A percentile compares a stretch with the other conserved stretches of the same genome.
Conservation (phyloP, 92 coral and sea anemone genomes). For the Parazoanthus atlanticus region DNA sequence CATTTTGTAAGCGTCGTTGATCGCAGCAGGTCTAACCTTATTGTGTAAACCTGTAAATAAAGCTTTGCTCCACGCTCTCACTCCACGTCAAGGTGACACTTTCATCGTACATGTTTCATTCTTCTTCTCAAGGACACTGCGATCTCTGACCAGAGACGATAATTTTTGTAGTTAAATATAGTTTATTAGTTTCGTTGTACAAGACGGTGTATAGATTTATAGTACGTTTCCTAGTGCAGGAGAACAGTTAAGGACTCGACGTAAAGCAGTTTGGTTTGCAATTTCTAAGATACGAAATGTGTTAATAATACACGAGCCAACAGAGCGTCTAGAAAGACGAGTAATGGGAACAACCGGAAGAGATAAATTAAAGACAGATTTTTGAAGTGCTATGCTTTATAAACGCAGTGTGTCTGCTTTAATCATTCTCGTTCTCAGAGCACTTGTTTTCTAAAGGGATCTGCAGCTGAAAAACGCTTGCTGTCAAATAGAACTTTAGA, state of each 20-base stretch:
- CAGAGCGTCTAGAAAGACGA: slow-evolving; percentile 17
- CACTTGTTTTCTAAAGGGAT: neutral
- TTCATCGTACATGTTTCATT: slow-evolving; percentile 30
- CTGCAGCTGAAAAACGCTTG: neutral
- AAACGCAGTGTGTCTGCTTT: neutral
- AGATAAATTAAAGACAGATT: slow-evolving; percentile 48
- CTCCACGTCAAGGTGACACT: neutral
- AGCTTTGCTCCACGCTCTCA: neutral
- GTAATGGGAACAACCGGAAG: slow-evolving; percentile 20
- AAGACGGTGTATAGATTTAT: slow-evolving; percentile 39
- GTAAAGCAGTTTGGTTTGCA: slow-evolving; percentile 5
- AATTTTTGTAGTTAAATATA: slow-evolving; percentile 34
- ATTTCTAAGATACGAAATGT: slow-evolving; percentile 27
- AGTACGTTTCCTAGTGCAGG: neutral
- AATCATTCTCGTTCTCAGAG: neutral
- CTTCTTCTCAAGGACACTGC: slow-evolving; percentile 4
- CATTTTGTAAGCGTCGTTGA: slow-evolving; percentile 12
- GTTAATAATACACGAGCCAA: slow-evolving; percentile 10
- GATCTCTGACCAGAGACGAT: slow-evolving; percentile 21
- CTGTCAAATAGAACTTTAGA: no score
- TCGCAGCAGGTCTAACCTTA: slow-evolving; percentile 12
- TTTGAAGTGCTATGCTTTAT: slow-evolving; percentile 43
- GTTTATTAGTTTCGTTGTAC: slow-evolving; percentile 26
- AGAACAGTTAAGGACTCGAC: neutral
- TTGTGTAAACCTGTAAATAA: slow-evolving; percentile 30